phyloP scores from a whole-genome alignment of 2,113 vertebrate genomes.

The Vombatus ursinus region DNA sequence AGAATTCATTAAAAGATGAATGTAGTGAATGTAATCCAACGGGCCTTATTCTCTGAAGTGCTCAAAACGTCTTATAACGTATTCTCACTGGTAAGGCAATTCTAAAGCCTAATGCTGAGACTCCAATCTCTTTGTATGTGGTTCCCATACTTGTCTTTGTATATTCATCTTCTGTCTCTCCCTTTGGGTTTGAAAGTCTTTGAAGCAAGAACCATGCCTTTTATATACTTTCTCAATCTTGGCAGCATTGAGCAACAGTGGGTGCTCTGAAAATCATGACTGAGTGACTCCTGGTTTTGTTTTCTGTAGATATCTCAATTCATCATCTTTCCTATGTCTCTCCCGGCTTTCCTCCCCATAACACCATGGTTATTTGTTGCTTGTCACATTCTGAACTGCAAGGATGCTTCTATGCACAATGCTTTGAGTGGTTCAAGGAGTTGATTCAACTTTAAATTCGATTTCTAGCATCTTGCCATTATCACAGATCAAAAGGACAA shows the following conservation, averaged over 20 bases:
- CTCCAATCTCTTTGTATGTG: not conserved
- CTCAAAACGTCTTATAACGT: not conserved
- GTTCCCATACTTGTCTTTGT: not conserved
- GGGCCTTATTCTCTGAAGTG: not conserved
- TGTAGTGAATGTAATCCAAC: not conserved
- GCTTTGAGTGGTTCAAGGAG: constrained; percentile 61
- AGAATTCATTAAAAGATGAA: not conserved
- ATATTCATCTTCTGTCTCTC: not conserved
- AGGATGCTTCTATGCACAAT: constrained; percentile 30
- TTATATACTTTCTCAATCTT: not conserved
- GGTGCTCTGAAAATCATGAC: not conserved
- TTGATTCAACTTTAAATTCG: constrained; percentile 48
- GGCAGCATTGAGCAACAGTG: not conserved
- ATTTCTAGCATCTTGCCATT: constrained; percentile 43
- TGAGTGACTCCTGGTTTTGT: not conserved
- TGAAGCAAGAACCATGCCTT: not conserved
- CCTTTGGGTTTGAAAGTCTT: not conserved
- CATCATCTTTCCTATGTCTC: not conserved
- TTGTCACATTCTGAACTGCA: constrained; percentile 46
- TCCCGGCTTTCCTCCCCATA: not conserved
- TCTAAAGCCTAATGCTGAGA: not conserved
- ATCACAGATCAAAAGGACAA: constrained; percentile 45
- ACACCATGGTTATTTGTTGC: constrained; percentile 25
- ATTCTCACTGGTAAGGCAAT: not conserved
- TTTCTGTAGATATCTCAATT: not conserved